phyloP scores from a whole-genome alignment of 2,113 vertebrate genomes.

The Rhinoderma darwinii region DNA sequence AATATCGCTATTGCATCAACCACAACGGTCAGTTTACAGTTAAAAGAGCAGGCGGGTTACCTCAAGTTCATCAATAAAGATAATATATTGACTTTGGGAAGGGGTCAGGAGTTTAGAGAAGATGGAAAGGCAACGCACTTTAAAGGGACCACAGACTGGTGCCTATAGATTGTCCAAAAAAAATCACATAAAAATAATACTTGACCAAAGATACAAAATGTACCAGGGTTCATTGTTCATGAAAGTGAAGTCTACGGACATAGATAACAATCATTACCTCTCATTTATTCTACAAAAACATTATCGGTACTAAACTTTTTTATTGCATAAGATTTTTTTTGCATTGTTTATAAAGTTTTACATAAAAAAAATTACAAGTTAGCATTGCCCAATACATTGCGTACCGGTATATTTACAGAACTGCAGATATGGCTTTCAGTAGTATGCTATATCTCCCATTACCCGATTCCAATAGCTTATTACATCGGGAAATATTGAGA shows the following conservation, averaged over 20 bases:
- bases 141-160: background rate
- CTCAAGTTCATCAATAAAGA: conserved; percentile 17
- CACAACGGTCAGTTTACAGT: background rate
- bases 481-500: background rate
- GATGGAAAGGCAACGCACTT: conserved; percentile 8
- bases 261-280: background rate
- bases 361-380: background rate
- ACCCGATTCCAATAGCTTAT: conserved; percentile 13
- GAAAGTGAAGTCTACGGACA: background rate
- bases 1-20: background rate
- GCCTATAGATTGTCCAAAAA: conserved; percentile 15
- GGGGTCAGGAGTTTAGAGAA: conserved; percentile 26
- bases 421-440: conserved; percentile 26
- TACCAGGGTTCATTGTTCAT: background rate
- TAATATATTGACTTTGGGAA: conserved; percentile 22
- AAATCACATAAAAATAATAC: background rate
- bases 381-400: background rate
- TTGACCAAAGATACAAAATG: background rate
- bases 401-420: background rate
- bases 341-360: conserved; percentile 17
- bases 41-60: background rate
- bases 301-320: conserved; percentile 1
- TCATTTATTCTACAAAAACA: background rate
- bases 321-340: conserved; percentile 33
- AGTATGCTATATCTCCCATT: background rate